Conservation (phyloP, 2,113 vertebrate genomes). For the Anguilla rostrata region DNA sequence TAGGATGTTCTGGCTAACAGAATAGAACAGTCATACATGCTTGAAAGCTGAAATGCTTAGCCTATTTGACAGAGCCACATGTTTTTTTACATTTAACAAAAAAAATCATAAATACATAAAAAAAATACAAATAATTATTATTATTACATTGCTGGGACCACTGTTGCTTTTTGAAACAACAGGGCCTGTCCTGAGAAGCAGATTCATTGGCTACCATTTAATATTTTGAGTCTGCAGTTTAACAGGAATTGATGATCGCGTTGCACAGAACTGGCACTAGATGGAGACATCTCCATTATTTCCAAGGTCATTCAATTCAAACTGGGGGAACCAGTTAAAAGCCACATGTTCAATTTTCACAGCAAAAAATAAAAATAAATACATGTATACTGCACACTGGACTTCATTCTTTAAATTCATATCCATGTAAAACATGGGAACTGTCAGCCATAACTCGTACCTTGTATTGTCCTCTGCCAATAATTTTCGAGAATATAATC, state of each 20-base stretch:
- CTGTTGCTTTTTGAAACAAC: neutral
- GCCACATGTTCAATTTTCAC: neutral
- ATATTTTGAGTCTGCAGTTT: neutral
- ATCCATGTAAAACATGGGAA: neutral
- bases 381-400: neutral
- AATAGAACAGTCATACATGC: no score
- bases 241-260: neutral
- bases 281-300: slow-evolving; percentile 7
- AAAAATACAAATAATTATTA: neutral
- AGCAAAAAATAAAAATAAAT: neutral
- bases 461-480: neutral
- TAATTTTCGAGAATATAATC: neutral
- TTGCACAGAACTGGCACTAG: neutral
- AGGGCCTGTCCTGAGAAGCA: neutral
- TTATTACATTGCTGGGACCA: neutral
- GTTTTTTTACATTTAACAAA: no score
- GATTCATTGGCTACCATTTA: neutral
- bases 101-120: neutral
- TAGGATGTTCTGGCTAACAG: no score
- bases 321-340: neutral
- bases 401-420: neutral
- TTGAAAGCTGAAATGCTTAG: no score
- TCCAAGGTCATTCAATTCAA: neutral
- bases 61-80: no score
- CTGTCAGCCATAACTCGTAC: neutral